Conservation (phyloP, 2,113 vertebrate species). For the Okapia johnstoni region DNA sequence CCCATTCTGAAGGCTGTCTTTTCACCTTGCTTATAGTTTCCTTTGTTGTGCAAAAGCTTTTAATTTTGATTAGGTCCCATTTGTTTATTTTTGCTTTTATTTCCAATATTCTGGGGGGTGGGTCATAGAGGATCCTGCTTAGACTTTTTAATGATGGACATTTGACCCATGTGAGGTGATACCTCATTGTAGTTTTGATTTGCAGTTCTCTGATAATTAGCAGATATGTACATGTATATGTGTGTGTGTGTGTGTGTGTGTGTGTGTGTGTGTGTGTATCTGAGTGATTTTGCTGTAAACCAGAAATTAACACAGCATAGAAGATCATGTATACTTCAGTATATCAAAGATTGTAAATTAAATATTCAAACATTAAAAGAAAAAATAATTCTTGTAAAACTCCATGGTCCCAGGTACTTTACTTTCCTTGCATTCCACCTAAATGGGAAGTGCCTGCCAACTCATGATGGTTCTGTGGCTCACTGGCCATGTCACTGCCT, state of each 20-base stretch:
- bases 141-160: neutral
- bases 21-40: no score
- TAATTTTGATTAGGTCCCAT: no score
- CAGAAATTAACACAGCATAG: neutral
- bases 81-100: no score
- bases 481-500: neutral
- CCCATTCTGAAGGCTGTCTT: no score
- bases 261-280: neutral
- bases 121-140: no score
- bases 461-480: neutral
- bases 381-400: neutral
- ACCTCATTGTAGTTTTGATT: neutral
- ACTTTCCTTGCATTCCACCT: neutral
- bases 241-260: neutral
- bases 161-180: neutral
- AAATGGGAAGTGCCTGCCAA: neutral
- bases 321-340: neutral
- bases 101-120: no score
- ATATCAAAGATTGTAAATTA: neutral
- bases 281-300: neutral
- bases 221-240: accelerated
- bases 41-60: no score
- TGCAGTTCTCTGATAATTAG: neutral
- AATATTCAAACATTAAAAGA: neutral
- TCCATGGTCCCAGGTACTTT: neutral